Percentiles rank a stretch among this genome's conserved stretches.
Conservation (phyloP, 2,113 vertebrate genomes). For the Rynchops niger region DNA sequence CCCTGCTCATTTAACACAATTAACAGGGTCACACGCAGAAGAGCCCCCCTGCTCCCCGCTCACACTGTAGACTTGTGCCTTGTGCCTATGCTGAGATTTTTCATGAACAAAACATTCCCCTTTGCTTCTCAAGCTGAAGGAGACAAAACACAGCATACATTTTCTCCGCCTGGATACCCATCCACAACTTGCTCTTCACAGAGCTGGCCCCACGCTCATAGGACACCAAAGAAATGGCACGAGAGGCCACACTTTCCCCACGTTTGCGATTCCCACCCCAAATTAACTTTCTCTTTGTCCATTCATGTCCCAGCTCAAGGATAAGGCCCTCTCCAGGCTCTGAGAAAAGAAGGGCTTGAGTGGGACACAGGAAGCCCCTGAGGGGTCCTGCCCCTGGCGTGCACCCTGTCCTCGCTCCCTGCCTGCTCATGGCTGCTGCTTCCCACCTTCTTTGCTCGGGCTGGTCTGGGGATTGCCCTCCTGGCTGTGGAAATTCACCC, state of each 20-base stretch:
- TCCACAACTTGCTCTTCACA: background rate
- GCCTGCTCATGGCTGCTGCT: background rate
- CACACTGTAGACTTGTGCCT: background rate
- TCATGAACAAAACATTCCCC: background rate
- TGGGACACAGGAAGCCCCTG: fast-evolving
- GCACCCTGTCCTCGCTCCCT: background rate
- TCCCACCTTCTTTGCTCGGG: background rate
- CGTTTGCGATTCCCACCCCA: background rate
- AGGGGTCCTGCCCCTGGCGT: background rate
- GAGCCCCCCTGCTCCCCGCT: fast-evolving
- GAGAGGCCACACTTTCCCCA: background rate
- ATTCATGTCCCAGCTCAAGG: background rate
- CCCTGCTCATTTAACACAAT: background rate
- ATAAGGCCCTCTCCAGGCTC: background rate
- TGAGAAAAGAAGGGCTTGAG: background rate
- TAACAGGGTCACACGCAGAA: background rate
- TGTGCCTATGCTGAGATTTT: too few species aligned
- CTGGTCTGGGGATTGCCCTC: background rate
- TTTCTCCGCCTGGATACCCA: background rate
- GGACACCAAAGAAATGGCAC: background rate
- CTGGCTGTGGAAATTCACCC: background rate
- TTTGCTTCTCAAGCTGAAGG: background rate
- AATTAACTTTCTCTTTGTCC: background rate
- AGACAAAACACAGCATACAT: fast-evolving
- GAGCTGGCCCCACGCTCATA: fast-evolving